Conservation (phyloP, 2,797 vertebrate species). For the Fundulus diaphanus region DNA sequence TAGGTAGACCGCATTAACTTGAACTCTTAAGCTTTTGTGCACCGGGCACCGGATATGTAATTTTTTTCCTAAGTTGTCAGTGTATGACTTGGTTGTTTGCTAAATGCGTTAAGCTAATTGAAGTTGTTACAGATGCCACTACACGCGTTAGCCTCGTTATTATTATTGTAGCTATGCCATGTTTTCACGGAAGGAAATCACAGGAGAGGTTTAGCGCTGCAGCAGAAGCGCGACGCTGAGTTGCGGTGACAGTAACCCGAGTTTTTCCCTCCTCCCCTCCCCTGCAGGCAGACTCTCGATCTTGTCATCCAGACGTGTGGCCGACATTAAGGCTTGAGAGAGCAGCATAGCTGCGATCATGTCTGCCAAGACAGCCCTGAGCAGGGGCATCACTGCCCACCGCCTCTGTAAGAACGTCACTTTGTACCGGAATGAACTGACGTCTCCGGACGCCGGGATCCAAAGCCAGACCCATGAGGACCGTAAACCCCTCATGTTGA, state of each 20-base stretch:
- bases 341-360: constrained; percentile 34
- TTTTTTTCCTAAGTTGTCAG: not conserved
- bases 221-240: not conserved
- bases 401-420: constrained; percentile 76
- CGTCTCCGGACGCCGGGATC: constrained; percentile 2
- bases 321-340: not conserved
- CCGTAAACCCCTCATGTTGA: constrained; percentile 67
- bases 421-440: constrained; percentile 61
- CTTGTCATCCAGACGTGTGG: no score
- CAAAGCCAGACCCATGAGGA: not conserved
- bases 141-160: not conserved
- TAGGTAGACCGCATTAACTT: not conserved
- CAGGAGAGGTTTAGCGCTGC: not conserved
- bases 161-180: no score
- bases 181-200: not conserved
- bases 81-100: not conserved
- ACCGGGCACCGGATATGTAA: not conserved
- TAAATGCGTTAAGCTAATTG: not conserved
- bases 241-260: no score
- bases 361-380: constrained; percentile 44
- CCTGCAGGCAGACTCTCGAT: not conserved
- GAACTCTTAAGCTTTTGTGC: not conserved
- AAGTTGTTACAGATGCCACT: not conserved
- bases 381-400: constrained; percentile 61
- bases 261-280: not conserved